These are phyloP conservation scores for Tympanoctomys barrerae DNA, from an alignment of 2,797 vertebrate genomes.

Conservation along the genomic window DNA sequence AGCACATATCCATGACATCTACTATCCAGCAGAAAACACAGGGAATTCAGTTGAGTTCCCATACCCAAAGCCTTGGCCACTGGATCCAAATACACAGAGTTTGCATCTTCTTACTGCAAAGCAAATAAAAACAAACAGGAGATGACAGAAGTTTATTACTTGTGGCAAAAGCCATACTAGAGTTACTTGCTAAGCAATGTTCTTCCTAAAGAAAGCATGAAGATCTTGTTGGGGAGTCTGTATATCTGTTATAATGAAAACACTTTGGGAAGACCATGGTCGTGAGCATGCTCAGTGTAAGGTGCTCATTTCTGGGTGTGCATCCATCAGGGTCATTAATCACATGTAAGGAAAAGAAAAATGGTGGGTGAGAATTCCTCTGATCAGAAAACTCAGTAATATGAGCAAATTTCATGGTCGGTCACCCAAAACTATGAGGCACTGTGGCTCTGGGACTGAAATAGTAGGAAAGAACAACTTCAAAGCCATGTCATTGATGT, in stretches of 20 bases:
- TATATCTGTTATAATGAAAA: background rate
- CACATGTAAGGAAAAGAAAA: background rate
- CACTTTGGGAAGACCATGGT: background rate
- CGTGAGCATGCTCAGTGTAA: background rate
- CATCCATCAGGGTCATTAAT: background rate
- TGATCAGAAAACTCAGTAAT: background rate
- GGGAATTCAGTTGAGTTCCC: background rate
- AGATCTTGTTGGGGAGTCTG: background rate
- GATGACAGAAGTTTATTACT: background rate
- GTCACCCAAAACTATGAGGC: background rate
- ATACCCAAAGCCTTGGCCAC: fast-evolving
- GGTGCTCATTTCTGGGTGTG: background rate
- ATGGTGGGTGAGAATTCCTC: background rate
- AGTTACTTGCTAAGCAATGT: background rate
- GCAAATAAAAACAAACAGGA: background rate
- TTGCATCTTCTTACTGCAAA: background rate
- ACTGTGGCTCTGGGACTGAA: background rate
- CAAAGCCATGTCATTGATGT: background rate
- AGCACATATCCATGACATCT: background rate
- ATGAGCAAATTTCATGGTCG: background rate
- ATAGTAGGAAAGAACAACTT: background rate
- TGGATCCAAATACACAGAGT: background rate
- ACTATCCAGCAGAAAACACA: background rate
- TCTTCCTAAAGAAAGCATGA: background rate
- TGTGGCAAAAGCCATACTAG: background rate